Evolutionary conservation across 37 sponge, comb jelly and placozoan genomes (phyloP).

Genomic region (Halisarca cf. caerulea): DNA sequence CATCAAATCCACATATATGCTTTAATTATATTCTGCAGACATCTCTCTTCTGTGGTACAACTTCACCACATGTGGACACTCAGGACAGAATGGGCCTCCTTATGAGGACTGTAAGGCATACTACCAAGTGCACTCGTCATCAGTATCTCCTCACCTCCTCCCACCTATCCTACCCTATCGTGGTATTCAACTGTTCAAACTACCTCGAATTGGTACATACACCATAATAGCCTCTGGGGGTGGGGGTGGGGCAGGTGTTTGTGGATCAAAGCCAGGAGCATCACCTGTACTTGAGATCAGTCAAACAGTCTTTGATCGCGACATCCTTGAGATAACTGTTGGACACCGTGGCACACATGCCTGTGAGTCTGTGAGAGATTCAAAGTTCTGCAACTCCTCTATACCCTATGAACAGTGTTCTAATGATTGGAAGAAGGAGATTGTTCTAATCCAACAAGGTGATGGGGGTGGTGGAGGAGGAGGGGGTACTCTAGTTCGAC

Average conservation of each 20-base stretch:
- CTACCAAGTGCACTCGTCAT: conserved; percentile 7
- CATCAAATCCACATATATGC: no score
- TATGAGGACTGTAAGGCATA: conserved; percentile 4
- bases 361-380: background rate
- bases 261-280: conserved; percentile 10
- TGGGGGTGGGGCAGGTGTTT: conserved; percentile 56
- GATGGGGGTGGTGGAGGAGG: conserved; percentile 31
- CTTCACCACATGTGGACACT: conserved; percentile 47
- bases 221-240: conserved; percentile 63
- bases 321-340: background rate
- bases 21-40: no score
- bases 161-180: background rate
- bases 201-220: conserved; percentile 54
- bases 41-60: no score
- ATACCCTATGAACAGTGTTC: background rate
- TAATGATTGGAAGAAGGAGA: background rate
- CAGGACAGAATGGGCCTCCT: conserved; percentile 34
- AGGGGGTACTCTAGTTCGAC: background rate
- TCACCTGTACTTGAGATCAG: background rate
- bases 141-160: background rate
- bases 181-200: conserved; percentile 45
- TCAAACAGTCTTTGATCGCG: background rate
- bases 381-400: no score
- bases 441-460: no score
- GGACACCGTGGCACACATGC: conserved; percentile 21